Conservation (phyloP, 2,797 vertebrate species). For the Gorsachius magnificus region DNA sequence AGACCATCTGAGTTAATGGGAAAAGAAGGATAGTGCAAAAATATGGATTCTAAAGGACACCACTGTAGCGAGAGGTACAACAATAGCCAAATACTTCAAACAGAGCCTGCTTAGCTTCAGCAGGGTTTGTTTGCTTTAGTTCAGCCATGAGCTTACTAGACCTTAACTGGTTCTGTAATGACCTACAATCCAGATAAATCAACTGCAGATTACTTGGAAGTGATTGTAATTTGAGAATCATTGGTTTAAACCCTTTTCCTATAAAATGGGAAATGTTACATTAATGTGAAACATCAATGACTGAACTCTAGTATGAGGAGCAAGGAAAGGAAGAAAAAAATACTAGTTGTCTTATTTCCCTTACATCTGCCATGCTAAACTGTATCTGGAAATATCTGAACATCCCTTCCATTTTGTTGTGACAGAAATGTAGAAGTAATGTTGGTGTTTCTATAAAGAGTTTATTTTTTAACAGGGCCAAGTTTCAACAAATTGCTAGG, state of each 20-base stretch:
- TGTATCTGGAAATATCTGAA: background rate
- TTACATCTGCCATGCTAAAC: background rate
- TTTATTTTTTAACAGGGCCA: background rate
- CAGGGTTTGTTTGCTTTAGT: background rate
- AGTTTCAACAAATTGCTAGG: background rate
- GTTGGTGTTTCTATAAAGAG: background rate
- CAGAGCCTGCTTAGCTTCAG: background rate
- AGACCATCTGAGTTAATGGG: background rate
- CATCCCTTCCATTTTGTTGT: background rate
- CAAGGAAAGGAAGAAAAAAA: background rate
- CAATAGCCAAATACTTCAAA: background rate
- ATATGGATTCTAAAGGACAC: background rate
- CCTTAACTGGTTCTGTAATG: background rate
- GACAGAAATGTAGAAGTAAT: background rate
- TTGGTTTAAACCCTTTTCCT: background rate
- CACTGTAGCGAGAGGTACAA: accelerated
- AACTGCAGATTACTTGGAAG: background rate
- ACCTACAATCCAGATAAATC: background rate
- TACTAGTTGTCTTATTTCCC: background rate
- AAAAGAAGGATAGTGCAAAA: background rate
- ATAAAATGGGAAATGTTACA: background rate
- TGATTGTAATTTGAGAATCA: background rate
- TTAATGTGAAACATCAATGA: background rate
- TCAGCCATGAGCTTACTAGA: background rate
- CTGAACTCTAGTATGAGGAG: background rate